Percentiles rank a stretch among this genome's conserved stretches.
phyloP scores from a whole-genome alignment of 2,113 vertebrate species.

The Brachypteracias leptosomus region DNA sequence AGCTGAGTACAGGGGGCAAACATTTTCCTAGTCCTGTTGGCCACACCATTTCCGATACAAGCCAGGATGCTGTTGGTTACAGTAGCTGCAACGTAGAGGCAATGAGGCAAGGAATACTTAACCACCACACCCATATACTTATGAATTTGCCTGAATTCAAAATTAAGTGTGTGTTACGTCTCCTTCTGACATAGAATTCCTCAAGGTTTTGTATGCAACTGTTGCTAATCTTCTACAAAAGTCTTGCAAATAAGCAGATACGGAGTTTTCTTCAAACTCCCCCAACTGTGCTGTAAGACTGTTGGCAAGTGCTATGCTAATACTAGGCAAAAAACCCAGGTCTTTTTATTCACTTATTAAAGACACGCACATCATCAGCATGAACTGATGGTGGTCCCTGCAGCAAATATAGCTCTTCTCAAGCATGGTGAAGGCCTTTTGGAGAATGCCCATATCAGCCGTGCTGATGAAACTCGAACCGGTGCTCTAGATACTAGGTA shows the following conservation, averaged over 20 bases:
- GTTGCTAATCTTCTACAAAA: background rate
- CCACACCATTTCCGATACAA: background rate
- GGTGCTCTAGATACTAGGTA: too few species aligned
- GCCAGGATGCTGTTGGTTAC: background rate
- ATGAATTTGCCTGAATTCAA: background rate
- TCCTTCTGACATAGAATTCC: background rate
- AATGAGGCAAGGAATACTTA: background rate
- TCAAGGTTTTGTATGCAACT: background rate
- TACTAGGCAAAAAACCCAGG: background rate
- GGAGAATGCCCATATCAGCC: background rate
- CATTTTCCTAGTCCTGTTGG: background rate
- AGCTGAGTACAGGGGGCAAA: background rate
- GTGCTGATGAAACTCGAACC: too few species aligned
- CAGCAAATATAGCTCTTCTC: background rate
- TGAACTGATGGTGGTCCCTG: background rate
- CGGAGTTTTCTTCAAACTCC: background rate
- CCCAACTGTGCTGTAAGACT: background rate
- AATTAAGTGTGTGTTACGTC: background rate
- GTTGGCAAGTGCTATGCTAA: background rate
- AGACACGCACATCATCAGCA: background rate
- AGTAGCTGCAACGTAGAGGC: background rate
- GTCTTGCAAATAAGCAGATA: background rate
- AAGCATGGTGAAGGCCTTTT: background rate
- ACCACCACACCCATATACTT: background rate
- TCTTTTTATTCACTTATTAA: background rate